These are phyloP conservation scores for Anthophora plumipes DNA, from an alignment of 2,888 invertebrate species.

Conservation along the genomic window DNA sequence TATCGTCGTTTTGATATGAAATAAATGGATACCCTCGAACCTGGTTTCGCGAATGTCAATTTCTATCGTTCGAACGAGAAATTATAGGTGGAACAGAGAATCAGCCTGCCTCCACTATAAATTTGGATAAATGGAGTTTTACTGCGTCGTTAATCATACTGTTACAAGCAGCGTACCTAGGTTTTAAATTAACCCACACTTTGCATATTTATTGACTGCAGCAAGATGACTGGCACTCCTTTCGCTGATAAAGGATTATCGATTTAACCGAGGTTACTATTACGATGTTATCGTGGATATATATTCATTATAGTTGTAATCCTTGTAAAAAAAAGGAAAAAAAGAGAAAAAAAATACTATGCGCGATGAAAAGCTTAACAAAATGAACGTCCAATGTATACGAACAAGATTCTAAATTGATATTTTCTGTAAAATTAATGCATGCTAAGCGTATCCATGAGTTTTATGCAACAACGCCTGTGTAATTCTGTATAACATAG, in stretches of 20 bases:
- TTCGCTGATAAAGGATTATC: constrained; percentile 7
- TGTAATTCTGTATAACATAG: background rate
- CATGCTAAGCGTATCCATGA: background rate
- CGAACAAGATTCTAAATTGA: background rate
- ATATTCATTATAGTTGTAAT: background rate
- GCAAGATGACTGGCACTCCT: constrained; percentile 14
- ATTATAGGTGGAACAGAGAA: constrained; percentile 19
- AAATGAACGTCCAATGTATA: too few relatives aligned
- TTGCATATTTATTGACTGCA: constrained; percentile 29
- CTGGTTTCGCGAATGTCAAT: constrained; percentile 19
- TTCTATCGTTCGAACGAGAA: constrained; percentile 14
- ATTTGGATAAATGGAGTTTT: constrained; percentile 34
- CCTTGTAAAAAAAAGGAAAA: too few relatives aligned
- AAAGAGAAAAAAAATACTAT: too few relatives aligned
- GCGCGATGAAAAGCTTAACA: too few relatives aligned
- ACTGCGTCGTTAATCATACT: constrained; percentile 33
- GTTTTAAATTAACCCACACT: constrained; percentile 27
- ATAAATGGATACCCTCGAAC: background rate
- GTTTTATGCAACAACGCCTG: background rate
- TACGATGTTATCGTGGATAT: constrained; percentile 5
- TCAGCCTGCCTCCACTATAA: constrained; percentile 17
- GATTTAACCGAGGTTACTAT: background rate
- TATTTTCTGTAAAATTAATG: background rate
- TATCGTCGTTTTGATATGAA: too few relatives aligned
- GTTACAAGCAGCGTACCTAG: constrained; percentile 13